Evolutionary conservation across 2,113 vertebrate species (phyloP), one percentile per base, ranked within the genome.

Genomic region (Dipodomys stephensi): DNA sequence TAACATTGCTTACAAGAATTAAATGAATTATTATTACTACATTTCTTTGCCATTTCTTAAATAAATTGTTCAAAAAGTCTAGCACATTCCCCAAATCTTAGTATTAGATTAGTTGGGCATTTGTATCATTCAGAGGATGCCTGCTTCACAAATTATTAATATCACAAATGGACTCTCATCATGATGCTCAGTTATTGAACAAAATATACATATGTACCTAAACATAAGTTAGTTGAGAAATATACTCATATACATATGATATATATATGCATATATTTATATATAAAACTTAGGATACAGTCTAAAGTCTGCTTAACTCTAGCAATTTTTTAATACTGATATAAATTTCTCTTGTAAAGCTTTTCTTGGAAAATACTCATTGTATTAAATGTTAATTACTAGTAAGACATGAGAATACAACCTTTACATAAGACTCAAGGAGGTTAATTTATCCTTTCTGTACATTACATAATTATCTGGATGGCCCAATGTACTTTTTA

Each of bases 401-500:
- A 87, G 16, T 69, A 87, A 91, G 25, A 65, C n/a, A 44, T 11
- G 16, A 69, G 87, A 46, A 93, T 39, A 28, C 28, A 83, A 88
- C 7, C 30, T 78, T n/a, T 9, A 57, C 23, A n/a, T 73, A 35
- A 76, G 15, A 74, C 57, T 90, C 67, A 81, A 9, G 86, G 27
- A 71, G 19, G 20, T 77, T 72, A 30, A 53, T 90, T 84, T 85
- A 79, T 44, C 23, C 12, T 79, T 32, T 11, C 35, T 85, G 69
- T 49, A 90, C 16, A 39, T 83, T 84, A 67, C 46, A 6, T 64
- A 57, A 27, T 32, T 60, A 39, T 10, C 28, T 11, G 8, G 16
- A 46, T 80, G 83, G 84, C 91, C 91, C 95, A 97, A 96, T 15
- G 87, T 73, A 97, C 97, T 95, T 67, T 64, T 44, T 85, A 32